Evolutionary conservation across 2,888 invertebrate genomes (phyloP).

Genomic region (Tanytarsus gracilentus): DNA sequence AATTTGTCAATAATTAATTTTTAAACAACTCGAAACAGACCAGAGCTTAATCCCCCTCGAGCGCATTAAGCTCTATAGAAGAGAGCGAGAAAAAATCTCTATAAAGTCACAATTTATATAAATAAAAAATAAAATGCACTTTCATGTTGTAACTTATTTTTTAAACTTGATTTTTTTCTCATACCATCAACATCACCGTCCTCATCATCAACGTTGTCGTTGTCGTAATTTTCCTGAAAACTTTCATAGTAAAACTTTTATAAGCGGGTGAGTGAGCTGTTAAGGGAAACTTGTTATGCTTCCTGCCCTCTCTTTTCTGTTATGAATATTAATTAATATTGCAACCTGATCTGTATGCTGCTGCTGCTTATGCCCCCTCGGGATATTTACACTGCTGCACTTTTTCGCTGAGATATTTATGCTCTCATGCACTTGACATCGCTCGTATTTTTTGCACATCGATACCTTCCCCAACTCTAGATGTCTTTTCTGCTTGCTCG

Average conservation of each 20-base stretch:
- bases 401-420: not conserved
- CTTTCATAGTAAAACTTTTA: too few relatives aligned
- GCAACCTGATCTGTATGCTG: constrained; percentile 12
- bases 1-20: constrained; percentile 5
- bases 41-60: not conserved
- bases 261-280: not conserved
- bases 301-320: too few relatives aligned
- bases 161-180: not conserved
- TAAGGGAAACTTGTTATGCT: not conserved
- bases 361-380: too few relatives aligned
- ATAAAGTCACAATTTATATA: not conserved
- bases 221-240: too few relatives aligned
- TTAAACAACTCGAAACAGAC: not conserved
- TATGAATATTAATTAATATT: constrained; percentile 15
- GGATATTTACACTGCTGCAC: constrained; percentile 7
- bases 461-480: too few relatives aligned
- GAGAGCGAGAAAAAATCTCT: not conserved
- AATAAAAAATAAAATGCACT: constrained; percentile 1
- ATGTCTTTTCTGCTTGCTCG: too few relatives aligned
- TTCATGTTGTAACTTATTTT: constrained; percentile 6
- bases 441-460: too few relatives aligned
- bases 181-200: not conserved
- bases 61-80: not conserved
- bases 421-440: not conserved
- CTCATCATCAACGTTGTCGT: too few relatives aligned